Evolutionary conservation across 1,140 invertebrate species (phyloP).

Genomic region (Metopolophium dirhodum): DNA sequence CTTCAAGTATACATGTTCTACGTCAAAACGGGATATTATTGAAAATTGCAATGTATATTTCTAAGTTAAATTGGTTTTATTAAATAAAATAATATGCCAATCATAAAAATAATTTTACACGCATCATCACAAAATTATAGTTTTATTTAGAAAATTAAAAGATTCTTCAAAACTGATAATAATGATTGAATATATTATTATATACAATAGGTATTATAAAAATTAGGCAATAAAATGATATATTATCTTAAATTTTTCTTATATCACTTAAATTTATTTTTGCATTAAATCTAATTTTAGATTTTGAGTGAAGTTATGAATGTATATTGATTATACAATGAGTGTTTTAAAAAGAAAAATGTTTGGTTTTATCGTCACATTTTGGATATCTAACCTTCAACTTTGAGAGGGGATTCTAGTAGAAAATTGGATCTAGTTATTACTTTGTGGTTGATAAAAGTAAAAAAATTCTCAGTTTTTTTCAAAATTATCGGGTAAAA

Average conservation of each 20-base stretch:
- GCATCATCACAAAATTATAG: neutral
- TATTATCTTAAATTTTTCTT: no score
- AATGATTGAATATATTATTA: neutral
- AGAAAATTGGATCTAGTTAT: neutral
- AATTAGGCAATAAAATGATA: neutral
- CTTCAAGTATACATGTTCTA: neutral
- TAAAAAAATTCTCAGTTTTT: no score
- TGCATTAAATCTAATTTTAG: neutral
- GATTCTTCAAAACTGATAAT: neutral
- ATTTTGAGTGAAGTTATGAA: neutral
- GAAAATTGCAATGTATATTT: neutral
- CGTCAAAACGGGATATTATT: neutral
- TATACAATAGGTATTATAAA: neutral
- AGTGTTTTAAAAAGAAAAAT: neutral
- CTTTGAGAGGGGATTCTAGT: neutral
- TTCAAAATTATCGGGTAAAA: no score
- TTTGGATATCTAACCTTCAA: neutral
- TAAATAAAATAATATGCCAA: neutral
- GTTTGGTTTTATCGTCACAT: no score
- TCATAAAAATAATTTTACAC: neutral
- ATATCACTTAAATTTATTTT: no score
- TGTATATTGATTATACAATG: neutral
- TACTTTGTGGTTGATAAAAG: neutral
- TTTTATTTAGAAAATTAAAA: no score
- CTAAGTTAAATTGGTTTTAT: neutral